phyloP scores from a whole-genome alignment of 2,113 vertebrate species.

The Nerophis ophidion region DNA sequence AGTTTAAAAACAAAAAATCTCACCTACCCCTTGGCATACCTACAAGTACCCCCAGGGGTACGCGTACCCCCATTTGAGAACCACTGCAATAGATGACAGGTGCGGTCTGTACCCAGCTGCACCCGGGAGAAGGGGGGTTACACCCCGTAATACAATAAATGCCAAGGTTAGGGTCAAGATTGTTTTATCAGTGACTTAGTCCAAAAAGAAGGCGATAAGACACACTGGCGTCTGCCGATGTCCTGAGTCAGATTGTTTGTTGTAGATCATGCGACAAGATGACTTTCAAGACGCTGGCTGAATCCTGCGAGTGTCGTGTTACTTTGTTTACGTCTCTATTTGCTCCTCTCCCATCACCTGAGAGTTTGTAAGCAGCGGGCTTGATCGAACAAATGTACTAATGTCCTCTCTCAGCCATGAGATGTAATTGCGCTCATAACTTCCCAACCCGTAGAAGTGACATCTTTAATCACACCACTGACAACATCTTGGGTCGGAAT shows the following conservation, averaged over 20 bases:
- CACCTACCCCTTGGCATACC: too few relatives aligned
- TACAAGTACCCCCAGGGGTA: too few relatives aligned
- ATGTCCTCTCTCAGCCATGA: slow-evolving; percentile 29
- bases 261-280: slow-evolving; percentile 5
- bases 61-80: too few relatives aligned
- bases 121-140: too few relatives aligned
- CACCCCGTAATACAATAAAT: slow-evolving; percentile 21
- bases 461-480: slow-evolving; percentile 48
- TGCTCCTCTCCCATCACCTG: slow-evolving; percentile 28
- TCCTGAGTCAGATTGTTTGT: not conserved
- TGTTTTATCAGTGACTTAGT: not conserved
- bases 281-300: slow-evolving; percentile 7
- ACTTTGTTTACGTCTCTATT: slow-evolving; percentile 7
- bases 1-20: too few relatives aligned
- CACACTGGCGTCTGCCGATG: not conserved
- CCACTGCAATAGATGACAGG: slow-evolving; percentile 1
- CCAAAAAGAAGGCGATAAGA: slow-evolving; percentile 13
- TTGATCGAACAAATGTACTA: slow-evolving; percentile 17
- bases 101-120: not conserved
- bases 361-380: not conserved
- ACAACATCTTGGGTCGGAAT: slow-evolving; percentile 57
- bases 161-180: slow-evolving; percentile 3
- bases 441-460: slow-evolving; percentile 31
- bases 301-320: not conserved
- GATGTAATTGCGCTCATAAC: slow-evolving; percentile 37